These are phyloP conservation scores for Pipra filicauda DNA, from an alignment of 2,113 vertebrate species.

Conservation along the genomic window DNA sequence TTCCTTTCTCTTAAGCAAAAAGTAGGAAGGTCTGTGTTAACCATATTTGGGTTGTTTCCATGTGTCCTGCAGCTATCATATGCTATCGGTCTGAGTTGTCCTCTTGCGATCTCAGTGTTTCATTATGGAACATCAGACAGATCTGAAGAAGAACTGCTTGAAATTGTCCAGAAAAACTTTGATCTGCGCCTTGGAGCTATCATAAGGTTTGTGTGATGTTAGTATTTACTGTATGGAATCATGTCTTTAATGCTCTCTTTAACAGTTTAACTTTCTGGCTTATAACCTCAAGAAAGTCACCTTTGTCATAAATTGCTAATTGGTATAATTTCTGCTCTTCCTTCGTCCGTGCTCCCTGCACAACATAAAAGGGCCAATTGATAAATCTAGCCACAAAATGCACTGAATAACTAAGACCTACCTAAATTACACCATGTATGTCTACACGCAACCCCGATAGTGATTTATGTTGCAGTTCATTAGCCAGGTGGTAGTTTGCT, in stretches of 20 bases:
- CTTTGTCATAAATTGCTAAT: neutral
- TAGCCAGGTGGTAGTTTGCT: neutral
- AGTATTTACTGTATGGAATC: neutral
- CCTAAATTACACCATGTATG: neutral
- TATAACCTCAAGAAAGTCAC: neutral
- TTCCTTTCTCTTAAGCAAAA: neutral
- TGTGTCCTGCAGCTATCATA: conserved; percentile 76
- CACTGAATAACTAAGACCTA: neutral
- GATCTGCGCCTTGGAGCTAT: conserved; percentile 82
- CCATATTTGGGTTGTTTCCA: neutral
- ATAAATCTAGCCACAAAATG: neutral
- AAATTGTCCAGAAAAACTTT: conserved; percentile 85
- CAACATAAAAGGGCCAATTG: neutral
- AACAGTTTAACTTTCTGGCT: neutral
- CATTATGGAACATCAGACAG: conserved; percentile 82
- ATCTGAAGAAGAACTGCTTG: conserved; percentile 82
- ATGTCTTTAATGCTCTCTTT: neutral
- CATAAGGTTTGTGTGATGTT: conserved; percentile 71
- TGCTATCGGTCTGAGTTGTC: conserved; percentile 81
- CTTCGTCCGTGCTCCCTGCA: neutral
- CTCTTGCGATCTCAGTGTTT: conserved; percentile 84
- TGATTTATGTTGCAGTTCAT: neutral
- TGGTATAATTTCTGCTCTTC: neutral
- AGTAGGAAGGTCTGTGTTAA: neutral
- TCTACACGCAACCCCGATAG: neutral